Evolutionary conservation across 2,888 invertebrate genomes (phyloP).

Genomic region (Cryptus armator): DNA sequence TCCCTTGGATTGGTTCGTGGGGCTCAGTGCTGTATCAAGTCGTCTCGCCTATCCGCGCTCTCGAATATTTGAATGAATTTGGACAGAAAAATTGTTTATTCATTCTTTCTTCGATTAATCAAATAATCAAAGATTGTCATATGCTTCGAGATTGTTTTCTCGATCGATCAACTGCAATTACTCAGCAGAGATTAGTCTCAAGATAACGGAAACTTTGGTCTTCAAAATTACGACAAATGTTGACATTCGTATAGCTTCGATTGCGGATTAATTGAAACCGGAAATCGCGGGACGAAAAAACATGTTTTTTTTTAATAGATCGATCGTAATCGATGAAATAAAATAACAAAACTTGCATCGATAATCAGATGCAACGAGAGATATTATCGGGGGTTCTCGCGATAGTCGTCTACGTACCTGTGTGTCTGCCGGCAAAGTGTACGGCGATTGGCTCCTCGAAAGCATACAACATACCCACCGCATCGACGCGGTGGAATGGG

Average conservation of each 20-base stretch:
- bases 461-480: conserved; percentile 32
- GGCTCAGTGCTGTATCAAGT: conserved; percentile 45
- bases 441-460: conserved; percentile 59
- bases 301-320: not conserved
- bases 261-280: not conserved
- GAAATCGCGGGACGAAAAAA: not conserved
- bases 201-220: too few relatives aligned
- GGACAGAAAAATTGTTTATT: not conserved
- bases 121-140: not conserved
- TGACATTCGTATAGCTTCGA: not conserved
- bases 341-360: not conserved
- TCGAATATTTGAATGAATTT: not conserved
- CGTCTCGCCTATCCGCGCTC: not conserved
- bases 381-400: not conserved
- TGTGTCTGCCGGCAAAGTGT: conserved; percentile 65
- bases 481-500: conserved; percentile 72
- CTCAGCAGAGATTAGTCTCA: too few relatives aligned
- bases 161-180: too few relatives aligned
- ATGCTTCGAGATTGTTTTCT: not conserved
- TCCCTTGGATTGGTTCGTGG: conserved; percentile 29
- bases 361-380: not conserved
- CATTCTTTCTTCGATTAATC: not conserved
- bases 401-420: conserved; percentile 47
- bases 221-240: too few relatives aligned
- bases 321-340: not conserved